phyloP scores from a whole-genome alignment of 2,888 invertebrate species.

The Mechanitis mazaeus region DNA sequence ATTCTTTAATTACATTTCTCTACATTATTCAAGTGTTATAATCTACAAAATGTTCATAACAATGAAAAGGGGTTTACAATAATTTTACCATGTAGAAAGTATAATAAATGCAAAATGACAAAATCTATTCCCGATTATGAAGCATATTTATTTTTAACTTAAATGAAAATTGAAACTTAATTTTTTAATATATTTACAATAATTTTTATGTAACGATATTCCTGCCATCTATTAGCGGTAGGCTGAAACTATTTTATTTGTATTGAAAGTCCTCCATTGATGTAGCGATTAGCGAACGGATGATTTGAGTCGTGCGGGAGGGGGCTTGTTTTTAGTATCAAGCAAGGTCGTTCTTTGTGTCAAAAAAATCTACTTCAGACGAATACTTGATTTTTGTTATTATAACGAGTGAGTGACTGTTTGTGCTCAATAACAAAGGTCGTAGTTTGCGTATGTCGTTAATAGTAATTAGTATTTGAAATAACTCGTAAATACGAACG shows the following conservation, averaged over 20 bases:
- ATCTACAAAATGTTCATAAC: too few species aligned
- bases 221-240: background rate
- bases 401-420: slow-evolving; percentile 58
- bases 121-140: too few species aligned
- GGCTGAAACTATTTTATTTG: background rate
- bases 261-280: slow-evolving; percentile 4
- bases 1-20: too few species aligned
- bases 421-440: slow-evolving; percentile 54
- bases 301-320: slow-evolving; percentile 47
- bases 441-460: slow-evolving; percentile 56
- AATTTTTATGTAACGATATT: background rate
- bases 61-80: too few species aligned
- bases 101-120: too few species aligned
- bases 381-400: slow-evolving; percentile 62
- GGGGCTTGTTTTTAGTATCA: slow-evolving; percentile 73
- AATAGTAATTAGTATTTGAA: slow-evolving; percentile 53
- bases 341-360: slow-evolving; percentile 81
- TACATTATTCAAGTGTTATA: too few species aligned
- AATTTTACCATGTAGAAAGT: too few species aligned
- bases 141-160: too few species aligned
- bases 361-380: slow-evolving; percentile 69
- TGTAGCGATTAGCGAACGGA: slow-evolving; percentile 16
- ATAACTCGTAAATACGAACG: slow-evolving; percentile 63
- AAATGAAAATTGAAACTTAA: too few species aligned
- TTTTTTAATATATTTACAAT: too few species aligned